Percentiles rank a stretch among this genome's conserved stretches.
phyloP scores from a whole-genome alignment of 2,113 vertebrate genomes.

The Pholis gunnellus region DNA sequence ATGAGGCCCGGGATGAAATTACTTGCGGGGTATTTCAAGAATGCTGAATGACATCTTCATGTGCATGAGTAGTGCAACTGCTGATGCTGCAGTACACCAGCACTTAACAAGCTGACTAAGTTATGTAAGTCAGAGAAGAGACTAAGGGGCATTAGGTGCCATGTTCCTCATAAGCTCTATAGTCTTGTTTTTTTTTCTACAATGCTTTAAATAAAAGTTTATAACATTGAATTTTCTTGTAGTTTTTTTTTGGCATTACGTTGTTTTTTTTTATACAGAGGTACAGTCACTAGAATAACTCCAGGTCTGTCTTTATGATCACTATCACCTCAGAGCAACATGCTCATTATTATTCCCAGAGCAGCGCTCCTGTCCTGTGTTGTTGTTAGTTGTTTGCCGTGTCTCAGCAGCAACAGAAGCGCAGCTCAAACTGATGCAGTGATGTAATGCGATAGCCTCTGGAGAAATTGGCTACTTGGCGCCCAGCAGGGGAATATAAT shows the following conservation, averaged over 20 bases:
- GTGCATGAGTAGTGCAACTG: constrained; percentile 12
- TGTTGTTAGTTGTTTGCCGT: constrained; percentile 18
- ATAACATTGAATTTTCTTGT: background rate
- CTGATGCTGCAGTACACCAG: constrained; percentile 54
- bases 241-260: constrained; percentile 4
- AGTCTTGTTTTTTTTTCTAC: background rate
- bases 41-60: constrained; percentile 30
- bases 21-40: constrained; percentile 37
- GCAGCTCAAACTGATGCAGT: constrained; percentile 40
- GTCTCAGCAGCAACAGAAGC: constrained; percentile 39
- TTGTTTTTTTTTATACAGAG: background rate
- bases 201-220: background rate
- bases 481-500: constrained; percentile 64
- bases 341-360: background rate
- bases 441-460: constrained; percentile 74
- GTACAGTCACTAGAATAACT: background rate
- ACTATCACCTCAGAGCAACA: background rate
- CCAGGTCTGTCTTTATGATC: constrained; percentile 3
- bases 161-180: background rate
- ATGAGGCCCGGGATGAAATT: constrained; percentile 20
- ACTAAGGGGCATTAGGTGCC: background rate
- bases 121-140: constrained; percentile 41
- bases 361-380: background rate
- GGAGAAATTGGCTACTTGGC: constrained; percentile 47
- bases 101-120: background rate